Evolutionary conservation across 1,140 invertebrate species (phyloP).

Genomic region (Anadara kagoshimensis): DNA sequence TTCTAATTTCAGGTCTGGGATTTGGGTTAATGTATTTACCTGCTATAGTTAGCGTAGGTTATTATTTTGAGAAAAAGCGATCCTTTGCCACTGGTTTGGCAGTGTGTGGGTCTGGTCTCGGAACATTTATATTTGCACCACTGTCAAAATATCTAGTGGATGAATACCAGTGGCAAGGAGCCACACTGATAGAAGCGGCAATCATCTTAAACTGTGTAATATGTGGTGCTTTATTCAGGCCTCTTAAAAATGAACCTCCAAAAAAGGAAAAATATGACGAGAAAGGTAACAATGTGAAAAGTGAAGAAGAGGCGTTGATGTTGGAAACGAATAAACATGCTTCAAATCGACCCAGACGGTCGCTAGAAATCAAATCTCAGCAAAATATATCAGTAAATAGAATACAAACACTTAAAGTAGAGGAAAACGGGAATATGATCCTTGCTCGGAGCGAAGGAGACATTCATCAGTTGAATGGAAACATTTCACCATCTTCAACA

Average conservation of each 20-base stretch:
- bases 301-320: slow-evolving; percentile 15
- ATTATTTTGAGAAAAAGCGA: slow-evolving; percentile 94
- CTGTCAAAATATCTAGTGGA: slow-evolving; percentile 62
- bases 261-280: slow-evolving; percentile 63
- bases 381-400: background rate
- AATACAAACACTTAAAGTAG: background rate
- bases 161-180: slow-evolving; percentile 65
- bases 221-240: slow-evolving; percentile 87
- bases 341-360: background rate
- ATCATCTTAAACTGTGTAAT: slow-evolving; percentile 85
- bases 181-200: slow-evolving; percentile 87
- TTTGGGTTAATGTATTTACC: slow-evolving; percentile 93
- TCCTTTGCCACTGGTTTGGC: slow-evolving; percentile 93
- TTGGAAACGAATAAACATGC: background rate
- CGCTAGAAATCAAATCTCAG: slow-evolving; percentile 4
- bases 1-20: slow-evolving; percentile 82
- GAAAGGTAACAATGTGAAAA: background rate
- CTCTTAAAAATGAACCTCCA: slow-evolving; percentile 76
- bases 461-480: slow-evolving; percentile 30
- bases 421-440: slow-evolving; percentile 6
- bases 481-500: background rate
- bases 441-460: slow-evolving; percentile 52
- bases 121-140: slow-evolving; percentile 70
- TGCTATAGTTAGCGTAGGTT: slow-evolving; percentile 92
- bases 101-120: slow-evolving; percentile 71